Percentiles rank a stretch among this genome's conserved stretches.
phyloP scores from a whole-genome alignment of 2,113 vertebrate genomes.

The Choloepus hoffmanni region DNA sequence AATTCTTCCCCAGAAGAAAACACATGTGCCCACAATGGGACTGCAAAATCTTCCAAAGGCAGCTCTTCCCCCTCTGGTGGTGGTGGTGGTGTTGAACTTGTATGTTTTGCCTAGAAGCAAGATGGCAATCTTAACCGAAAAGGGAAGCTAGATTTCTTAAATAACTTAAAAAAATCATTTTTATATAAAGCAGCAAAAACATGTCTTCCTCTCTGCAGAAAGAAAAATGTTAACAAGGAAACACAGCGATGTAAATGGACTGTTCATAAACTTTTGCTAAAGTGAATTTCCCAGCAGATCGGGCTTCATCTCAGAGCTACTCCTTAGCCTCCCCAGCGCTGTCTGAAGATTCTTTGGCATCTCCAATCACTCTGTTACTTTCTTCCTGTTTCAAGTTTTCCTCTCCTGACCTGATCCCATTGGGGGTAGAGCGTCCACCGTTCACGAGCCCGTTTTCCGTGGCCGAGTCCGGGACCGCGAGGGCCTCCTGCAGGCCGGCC shows the following conservation, averaged over 20 bases:
- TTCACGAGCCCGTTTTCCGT: slow-evolving; percentile 89
- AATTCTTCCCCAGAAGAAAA: slow-evolving; percentile 84
- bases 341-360: slow-evolving; percentile 90
- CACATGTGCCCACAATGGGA: slow-evolving; percentile 72
- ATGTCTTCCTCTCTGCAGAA: slow-evolving; percentile 86
- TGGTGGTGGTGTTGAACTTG: neutral
- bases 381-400: slow-evolving; percentile 82
- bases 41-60: slow-evolving; percentile 76
- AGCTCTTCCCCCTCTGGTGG: slow-evolving; percentile 63
- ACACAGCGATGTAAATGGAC: slow-evolving; percentile 84
- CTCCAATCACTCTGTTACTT: slow-evolving; percentile 87
- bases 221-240: slow-evolving; percentile 87
- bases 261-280: slow-evolving; percentile 82
- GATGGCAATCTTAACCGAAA: slow-evolving; percentile 89
- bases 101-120: slow-evolving; percentile 84
- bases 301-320: slow-evolving; percentile 85
- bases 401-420: slow-evolving; percentile 85
- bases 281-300: slow-evolving; percentile 85
- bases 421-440: slow-evolving; percentile 88
- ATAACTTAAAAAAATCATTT: slow-evolving; percentile 90
- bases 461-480: slow-evolving; percentile 84
- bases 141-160: slow-evolving; percentile 87
- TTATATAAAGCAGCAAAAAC: slow-evolving; percentile 91
- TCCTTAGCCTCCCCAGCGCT: slow-evolving; percentile 76
- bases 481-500: slow-evolving; percentile 85